Evolutionary conservation across 2,113 vertebrate genomes (phyloP), one percentile per base, ranked within the genome.

Genomic region (Numida meleagris): DNA sequence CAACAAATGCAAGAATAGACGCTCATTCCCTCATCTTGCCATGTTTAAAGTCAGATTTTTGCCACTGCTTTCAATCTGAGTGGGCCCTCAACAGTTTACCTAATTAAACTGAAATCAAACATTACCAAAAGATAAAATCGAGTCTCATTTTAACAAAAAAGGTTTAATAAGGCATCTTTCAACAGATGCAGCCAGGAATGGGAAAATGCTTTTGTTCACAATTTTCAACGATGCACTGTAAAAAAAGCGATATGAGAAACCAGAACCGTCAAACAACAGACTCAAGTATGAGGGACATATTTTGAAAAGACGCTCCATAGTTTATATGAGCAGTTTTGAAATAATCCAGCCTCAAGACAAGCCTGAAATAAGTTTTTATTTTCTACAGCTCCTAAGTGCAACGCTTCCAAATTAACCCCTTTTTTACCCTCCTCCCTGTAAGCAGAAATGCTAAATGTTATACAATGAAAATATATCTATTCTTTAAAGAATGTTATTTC

Each of bases 191-290:
- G 2, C 21, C 74, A 10, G 1, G 5, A 68, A 75, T 0, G 0
- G 6, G 6, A 18, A n/a, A 58, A 63, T 13, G 14, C 2, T 4
- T 31, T 13, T 8, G 4, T 38, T 61, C 13, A 9, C 2, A 0
- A 45, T 67, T 85, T 86, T 45, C n/a, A 48, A n/a, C 18, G 27
- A 14, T 0, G 1, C 23, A 74, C 10, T 74, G 15, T 53, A 66
- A 50, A 57, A n/a, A 68, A 76, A 40, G 0, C n/a, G 2, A 33
- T 50, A n/a, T 3, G 29, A 77, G 70, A 90, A 92, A 45, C 4
- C 12, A 40, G 13, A 82, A 78, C 7, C 15, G 45, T 33, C 23
- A 50, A 78, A 42, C 20, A 85, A 51, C 4, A 27, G 20, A 27
- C 8, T 70, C 31, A 31, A 6, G 9, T n/a, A n/a, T 29, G 13